Evolutionary conservation across 1,140 invertebrate genomes (phyloP).

Genomic region (Drosophila sp.): DNA sequence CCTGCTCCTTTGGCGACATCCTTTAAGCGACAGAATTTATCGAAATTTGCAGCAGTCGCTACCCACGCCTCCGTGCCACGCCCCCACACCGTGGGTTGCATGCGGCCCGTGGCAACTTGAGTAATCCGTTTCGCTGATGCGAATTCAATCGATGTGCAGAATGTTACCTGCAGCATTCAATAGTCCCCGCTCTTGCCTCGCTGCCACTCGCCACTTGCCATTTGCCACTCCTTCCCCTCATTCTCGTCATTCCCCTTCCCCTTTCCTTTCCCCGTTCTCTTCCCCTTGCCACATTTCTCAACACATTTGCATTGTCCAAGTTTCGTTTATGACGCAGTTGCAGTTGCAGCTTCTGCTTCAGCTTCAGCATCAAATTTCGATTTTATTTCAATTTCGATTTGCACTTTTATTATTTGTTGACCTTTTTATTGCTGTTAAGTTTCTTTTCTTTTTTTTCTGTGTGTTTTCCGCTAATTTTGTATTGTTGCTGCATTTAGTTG

Average conservation of each 20-base stretch:
- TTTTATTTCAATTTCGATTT: conserved; percentile 18
- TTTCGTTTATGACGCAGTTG: conserved; percentile 11
- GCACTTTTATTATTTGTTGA: not conserved
- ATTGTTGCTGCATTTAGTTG: conserved; percentile 54
- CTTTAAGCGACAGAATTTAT: conserved; percentile 72
- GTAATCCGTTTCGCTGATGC: conserved; percentile 79
- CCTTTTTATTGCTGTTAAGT: not conserved
- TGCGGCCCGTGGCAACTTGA: conserved; percentile 52
- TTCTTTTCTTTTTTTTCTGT: not conserved
- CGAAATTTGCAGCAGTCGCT: conserved; percentile 72
- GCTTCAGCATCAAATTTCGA: no score
- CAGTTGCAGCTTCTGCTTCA: conserved; percentile 11
- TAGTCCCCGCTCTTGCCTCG: not conserved
- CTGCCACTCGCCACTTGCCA: no score
- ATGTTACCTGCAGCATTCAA: conserved; percentile 58
- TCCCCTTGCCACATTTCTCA: not conserved
- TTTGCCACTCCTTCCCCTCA: not conserved
- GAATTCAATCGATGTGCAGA: conserved; percentile 73
- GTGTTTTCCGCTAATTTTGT: conserved; percentile 34
- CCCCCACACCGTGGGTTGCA: not conserved
- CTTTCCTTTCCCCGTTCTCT: not conserved
- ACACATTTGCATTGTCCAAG: conserved; percentile 68
- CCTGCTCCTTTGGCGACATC: conserved; percentile 43
- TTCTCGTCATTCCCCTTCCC: not conserved
- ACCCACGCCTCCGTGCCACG: not conserved